Base-by-base conservation (phyloP, 1,140 invertebrate genomes). In the Eciton burchellii region DNA sequence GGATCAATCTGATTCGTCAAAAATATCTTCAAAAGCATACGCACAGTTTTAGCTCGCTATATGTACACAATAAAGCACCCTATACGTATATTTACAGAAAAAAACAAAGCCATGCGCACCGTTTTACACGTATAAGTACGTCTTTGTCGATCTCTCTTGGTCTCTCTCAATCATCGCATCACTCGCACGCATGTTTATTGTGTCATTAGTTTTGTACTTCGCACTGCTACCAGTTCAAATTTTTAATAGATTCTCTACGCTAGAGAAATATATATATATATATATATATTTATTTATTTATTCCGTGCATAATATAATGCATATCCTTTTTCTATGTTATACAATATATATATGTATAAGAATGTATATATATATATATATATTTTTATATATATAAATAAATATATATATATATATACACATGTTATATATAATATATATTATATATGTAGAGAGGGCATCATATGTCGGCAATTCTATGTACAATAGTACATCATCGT, bases 11-110 rank as follows among this genome's bases (percentile, higher is more conserved):
- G 49, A 79, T 21, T 35, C 49, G 74, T 79, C 74, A 79, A 79
- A 79, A 79, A 79, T 79, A 79, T 79, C 47, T 79, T 79, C 68
- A 68, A 66, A 56, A 77, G 74, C 74, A 35, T 47, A 71, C 35
- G 16, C 72, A 43, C 57, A 35, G 43, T 63, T n/a, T 63, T 43
- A 29, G 19, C 49, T 59, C 41, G 16, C 71, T 59, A 60, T 19
- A 76, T 76, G 14, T 76, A 76, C 73, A 76, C 29, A 41, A 63
- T 45, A 45, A 45, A 65, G 63, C 63, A 29, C 19, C 24, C 49
- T 79, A 79, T 29, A 66, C 47, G 35, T 57, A 79, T 79, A 79
- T 79, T 79, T 79, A 79, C 74, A 79, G 11, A 56, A 77, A 70
- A 54, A 43, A 79, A 57, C 16, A 29, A 68, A 79, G 45, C 45